Evolutionary conservation across 64 coral and sea anemone genomes (phyloP).

Genomic region (Montipora capricornis): DNA sequence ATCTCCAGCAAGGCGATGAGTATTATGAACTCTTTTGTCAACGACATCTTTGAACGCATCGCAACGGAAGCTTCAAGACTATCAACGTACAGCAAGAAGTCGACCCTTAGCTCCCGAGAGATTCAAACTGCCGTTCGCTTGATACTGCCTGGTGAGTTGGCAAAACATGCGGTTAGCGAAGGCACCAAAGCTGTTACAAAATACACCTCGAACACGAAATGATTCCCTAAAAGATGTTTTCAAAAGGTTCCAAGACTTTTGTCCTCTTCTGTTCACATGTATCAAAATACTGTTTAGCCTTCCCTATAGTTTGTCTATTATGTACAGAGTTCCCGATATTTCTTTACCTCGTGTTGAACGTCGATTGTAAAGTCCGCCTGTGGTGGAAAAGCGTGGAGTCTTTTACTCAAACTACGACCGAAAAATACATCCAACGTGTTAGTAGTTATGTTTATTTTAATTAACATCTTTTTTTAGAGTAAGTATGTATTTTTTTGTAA

Average conservation of each 20-base stretch:
- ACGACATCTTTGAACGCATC: slow-evolving; percentile 53
- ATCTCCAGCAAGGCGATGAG: slow-evolving; percentile 42
- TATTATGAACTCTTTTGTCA: slow-evolving; percentile 45
- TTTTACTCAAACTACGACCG: slow-evolving; percentile 43
- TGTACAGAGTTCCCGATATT: background rate
- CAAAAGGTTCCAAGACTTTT: background rate
- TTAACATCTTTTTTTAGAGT: background rate
- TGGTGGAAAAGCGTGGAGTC: slow-evolving; percentile 47
- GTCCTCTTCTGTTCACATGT: too few relatives aligned
- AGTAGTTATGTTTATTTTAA: background rate
- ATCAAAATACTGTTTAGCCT: too few relatives aligned
- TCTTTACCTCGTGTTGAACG: slow-evolving; percentile 91
- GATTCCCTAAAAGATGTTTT: background rate
- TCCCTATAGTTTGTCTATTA: too few relatives aligned
- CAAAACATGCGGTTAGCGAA: slow-evolving; percentile 46
- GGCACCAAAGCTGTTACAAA: slow-evolving; percentile 50
- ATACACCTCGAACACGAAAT: slow-evolving; percentile 17
- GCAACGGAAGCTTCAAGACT: slow-evolving; percentile 31
- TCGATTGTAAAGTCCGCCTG: slow-evolving; percentile 94
- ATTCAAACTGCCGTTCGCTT: slow-evolving; percentile 39
- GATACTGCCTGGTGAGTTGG: slow-evolving; percentile 29
- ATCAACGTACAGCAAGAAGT: slow-evolving; percentile 22
- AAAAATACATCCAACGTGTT: background rate
- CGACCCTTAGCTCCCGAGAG: slow-evolving; percentile 27
- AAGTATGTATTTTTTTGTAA: background rate